Evolutionary conservation across 2,888 invertebrate genomes (phyloP).

Genomic region (Drosophila neoperkinsi): DNA sequence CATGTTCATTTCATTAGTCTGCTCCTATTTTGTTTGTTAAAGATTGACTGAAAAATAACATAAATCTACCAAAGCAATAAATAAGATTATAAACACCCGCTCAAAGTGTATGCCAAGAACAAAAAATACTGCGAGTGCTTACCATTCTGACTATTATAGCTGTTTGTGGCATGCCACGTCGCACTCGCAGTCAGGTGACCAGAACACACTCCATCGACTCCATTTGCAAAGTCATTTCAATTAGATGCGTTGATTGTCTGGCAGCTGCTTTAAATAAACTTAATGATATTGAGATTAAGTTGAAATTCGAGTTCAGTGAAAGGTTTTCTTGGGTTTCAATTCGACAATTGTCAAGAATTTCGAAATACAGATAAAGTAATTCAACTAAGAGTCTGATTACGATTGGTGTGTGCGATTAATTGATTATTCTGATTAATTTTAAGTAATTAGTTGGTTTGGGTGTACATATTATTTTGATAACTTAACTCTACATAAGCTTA

Average conservation of each 20-base stretch:
- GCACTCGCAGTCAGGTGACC: conserved; percentile 20
- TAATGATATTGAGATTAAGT: conserved; percentile 3
- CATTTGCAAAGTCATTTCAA: conserved; percentile 34
- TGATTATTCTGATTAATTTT: not conserved
- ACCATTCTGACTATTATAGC: conserved; percentile 43
- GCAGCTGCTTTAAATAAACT: not conserved
- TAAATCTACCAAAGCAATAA: not conserved
- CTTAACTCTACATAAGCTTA: not conserved
- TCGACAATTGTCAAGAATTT: not conserved
- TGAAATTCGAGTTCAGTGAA: not conserved
- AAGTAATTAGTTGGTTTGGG: not conserved
- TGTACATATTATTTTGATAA: not conserved
- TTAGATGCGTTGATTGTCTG: conserved; percentile 29
- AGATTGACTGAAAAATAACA: not conserved
- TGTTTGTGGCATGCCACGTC: conserved; percentile 58
- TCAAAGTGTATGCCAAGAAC: conserved; percentile 6
- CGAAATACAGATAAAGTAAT: not conserved
- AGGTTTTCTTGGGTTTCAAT: not conserved
- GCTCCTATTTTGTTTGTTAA: not conserved
- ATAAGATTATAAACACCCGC: conserved; percentile 6
- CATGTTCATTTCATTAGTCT: not conserved
- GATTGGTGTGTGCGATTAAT: not conserved
- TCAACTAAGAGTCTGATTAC: not conserved
- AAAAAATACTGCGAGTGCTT: conserved; percentile 5
- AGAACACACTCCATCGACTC: not conserved